Evolutionary conservation across 2,797 vertebrate genomes (phyloP), one percentile per base, ranked within the genome.

Genomic region (Cirrhinus molitorella): DNA sequence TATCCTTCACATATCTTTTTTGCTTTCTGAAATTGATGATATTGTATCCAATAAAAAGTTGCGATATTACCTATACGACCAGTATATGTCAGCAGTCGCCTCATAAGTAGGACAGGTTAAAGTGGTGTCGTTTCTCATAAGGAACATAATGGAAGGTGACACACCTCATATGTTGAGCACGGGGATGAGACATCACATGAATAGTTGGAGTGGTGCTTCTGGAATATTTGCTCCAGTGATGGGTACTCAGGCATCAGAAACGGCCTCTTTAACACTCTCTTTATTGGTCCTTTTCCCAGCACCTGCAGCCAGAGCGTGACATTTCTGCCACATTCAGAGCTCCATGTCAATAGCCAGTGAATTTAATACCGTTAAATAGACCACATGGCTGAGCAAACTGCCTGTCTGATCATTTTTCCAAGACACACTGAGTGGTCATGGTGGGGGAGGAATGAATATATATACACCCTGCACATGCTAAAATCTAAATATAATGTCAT

Each of bases 221-320:
- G 28, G 83, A 85, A 85, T 85, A 80, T 85, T 80, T 75, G 43
- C 65, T 76, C 45, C 83, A 76, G 49, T 75, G 72, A 85, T 80
- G 72, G 78, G 72, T 85, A 49, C 43, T 85, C 78, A 67, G n/a
- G 83, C 83, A 75, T 85, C 61, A 75, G 78, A 80, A 85, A 74
- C 28, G 51, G 61, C 59, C 79, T 80, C 63, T 80, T 85, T 67
- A 80, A 83, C 73, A 78, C 74, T 70, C 53, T 80, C 78, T 80
- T 85, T 85, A 85, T 80, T 80, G 78, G 78, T 75, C 79, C 51
- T 57, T 80, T 85, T 47, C 79, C 25, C 63, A 34, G 79, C 78
- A 85, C 83, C 83, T 85, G 49, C 83, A 85, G 78, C 77, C 71
- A 71, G 70, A 79, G 77, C 51, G 77, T 73, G 83, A 85, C 78